Conservation (phyloP, 64 coral and sea anemone genomes). For the Anthopleura sola region DNA sequence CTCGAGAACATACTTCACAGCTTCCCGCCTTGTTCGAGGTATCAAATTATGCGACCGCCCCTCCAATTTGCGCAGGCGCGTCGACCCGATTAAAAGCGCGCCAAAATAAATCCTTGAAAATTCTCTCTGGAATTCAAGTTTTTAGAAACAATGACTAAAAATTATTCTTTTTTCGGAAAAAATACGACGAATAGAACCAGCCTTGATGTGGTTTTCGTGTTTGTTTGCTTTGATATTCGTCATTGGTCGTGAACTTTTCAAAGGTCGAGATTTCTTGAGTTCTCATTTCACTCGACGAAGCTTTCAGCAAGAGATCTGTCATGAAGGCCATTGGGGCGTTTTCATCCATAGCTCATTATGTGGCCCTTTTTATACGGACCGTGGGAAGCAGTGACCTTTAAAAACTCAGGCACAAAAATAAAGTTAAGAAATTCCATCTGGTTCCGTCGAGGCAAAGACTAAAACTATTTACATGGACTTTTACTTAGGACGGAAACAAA, state of each 20-base stretch:
- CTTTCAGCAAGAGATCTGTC: slow-evolving; percentile 6
- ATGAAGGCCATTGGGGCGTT: slow-evolving; percentile 6
- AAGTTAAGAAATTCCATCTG: background rate
- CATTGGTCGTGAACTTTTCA: background rate
- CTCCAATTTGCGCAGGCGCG: slow-evolving; percentile 4
- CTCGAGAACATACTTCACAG: slow-evolving; percentile 10
- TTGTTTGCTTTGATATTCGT: background rate
- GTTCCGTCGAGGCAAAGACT: background rate
- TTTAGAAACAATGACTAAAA: background rate
- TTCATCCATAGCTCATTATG: background rate
- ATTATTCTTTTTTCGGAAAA: background rate
- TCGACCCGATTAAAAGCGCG: background rate
- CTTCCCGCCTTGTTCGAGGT: slow-evolving; percentile 14
- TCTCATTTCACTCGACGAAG: background rate
- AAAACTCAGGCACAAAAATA: background rate
- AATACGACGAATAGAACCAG: background rate
- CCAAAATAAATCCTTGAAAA: too few relatives aligned
- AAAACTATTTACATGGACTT: background rate
- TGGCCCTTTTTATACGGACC: background rate
- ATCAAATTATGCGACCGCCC: background rate
- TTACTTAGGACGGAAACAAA: background rate
- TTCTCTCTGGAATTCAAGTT: background rate
- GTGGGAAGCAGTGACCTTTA: background rate
- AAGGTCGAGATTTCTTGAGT: background rate
- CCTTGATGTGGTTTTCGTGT: background rate